Conservation (phyloP, 2,888 invertebrate genomes). For the Cantharis nigra region DNA sequence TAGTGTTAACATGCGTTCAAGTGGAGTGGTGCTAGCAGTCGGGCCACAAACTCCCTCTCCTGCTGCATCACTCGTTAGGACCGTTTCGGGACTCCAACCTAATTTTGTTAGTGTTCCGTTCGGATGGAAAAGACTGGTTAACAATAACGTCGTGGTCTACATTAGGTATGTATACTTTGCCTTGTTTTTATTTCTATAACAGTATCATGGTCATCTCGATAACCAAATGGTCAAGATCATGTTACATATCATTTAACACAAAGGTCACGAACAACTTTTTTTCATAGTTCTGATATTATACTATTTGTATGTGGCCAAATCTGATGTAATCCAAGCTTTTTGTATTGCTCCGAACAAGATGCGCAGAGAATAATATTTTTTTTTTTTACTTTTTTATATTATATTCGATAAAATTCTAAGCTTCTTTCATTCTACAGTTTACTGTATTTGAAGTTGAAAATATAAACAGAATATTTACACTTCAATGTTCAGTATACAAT, state of each 20-base stretch:
- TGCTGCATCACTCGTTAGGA: conserved; percentile 33
- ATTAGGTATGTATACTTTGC: conserved; percentile 66
- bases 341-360: neutral
- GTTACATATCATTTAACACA: neutral
- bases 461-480: neutral
- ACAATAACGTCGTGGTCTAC: conserved; percentile 75
- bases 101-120: conserved; percentile 64
- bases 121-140: conserved; percentile 77
- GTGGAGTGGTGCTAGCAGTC: conserved; percentile 50
- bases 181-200: neutral
- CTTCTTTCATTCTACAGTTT: neutral
- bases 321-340: neutral
- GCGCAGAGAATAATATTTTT: neutral
- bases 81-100: conserved; percentile 37
- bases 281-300: neutral
- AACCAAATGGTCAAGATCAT: neutral
- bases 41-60: conserved; percentile 41
- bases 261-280: neutral
- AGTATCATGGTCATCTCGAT: neutral
- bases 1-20: conserved; percentile 52
- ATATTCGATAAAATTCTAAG: too few species aligned
- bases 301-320: neutral
- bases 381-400: too few species aligned
- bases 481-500: neutral
- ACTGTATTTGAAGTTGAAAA: neutral